phyloP scores from a whole-genome alignment of 92 coral and sea anemone genomes.

The Diadumene lineata region DNA sequence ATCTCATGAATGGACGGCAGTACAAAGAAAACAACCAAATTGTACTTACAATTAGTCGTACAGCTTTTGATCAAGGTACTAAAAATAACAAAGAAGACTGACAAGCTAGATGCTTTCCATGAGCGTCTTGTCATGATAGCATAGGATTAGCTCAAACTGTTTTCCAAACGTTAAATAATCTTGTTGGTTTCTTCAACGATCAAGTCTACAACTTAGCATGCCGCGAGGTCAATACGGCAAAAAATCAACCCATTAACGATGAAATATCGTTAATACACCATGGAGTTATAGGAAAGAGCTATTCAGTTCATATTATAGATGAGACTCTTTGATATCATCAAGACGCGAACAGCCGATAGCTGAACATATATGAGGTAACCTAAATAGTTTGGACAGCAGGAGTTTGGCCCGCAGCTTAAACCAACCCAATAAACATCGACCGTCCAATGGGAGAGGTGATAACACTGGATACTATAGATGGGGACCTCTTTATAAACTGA shows the following conservation, averaged over 20 bases:
- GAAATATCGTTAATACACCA: neutral
- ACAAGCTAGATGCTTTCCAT: neutral
- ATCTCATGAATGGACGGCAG: neutral
- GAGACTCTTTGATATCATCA: too few relatives aligned
- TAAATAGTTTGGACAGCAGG: slow-evolving; percentile 8
- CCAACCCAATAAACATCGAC: neutral
- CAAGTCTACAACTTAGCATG: neutral
- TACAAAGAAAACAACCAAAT: neutral
- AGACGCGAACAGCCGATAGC: too few relatives aligned
- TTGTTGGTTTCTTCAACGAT: neutral
- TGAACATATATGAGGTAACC: neutral
- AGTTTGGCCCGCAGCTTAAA: neutral
- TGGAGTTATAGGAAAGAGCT: too few relatives aligned
- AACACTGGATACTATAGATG: neutral
- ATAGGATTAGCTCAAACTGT: neutral
- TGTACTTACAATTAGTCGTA: neutral
- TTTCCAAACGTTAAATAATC: neutral
- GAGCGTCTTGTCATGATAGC: neutral
- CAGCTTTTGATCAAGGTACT: neutral
- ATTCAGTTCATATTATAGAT: too few relatives aligned
- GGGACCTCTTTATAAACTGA: neutral
- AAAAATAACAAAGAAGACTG: neutral
- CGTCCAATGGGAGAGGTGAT: neutral
- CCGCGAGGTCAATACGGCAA: neutral
- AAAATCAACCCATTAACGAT: neutral